These are phyloP conservation scores for Chrysoperla carnea DNA, from an alignment of 1,140 invertebrate species.

Conservation along the genomic window DNA sequence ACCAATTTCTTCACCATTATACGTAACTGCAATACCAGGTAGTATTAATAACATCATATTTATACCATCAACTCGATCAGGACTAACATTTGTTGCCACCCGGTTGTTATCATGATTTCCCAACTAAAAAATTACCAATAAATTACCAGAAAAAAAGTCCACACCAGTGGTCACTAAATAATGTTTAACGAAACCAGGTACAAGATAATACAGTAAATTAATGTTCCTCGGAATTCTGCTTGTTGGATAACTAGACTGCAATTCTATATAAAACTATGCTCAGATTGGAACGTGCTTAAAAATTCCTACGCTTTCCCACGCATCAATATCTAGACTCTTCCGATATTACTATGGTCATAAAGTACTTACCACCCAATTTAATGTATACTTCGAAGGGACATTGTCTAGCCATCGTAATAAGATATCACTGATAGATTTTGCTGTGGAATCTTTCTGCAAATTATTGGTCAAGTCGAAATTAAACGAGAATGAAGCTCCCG, in stretches of 20 bases:
- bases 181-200: no score
- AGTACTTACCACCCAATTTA: constrained; percentile 49
- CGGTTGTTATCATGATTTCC: constrained; percentile 54
- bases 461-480: constrained; percentile 22
- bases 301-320: no score
- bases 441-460: constrained; percentile 8
- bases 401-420: constrained; percentile 35
- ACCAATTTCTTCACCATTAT: constrained; percentile 51
- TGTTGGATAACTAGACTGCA: no score
- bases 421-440: constrained; percentile 27
- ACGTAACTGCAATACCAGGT: not conserved
- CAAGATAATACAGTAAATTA: no score
- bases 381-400: constrained; percentile 26
- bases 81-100: constrained; percentile 40
- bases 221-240: no score
- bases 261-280: no score
- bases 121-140: constrained; percentile 18
- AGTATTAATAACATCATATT: not conserved
- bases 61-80: constrained; percentile 29
- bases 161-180: no score
- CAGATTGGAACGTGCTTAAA: no score
- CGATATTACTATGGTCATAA: no score
- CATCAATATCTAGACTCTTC: no score
- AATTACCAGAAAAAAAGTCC: no score
- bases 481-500: constrained; percentile 44